Evolutionary conservation across 2,888 invertebrate species (phyloP), one percentile per base, ranked within the genome.

Genomic region (Caradrina kadenii): DNA sequence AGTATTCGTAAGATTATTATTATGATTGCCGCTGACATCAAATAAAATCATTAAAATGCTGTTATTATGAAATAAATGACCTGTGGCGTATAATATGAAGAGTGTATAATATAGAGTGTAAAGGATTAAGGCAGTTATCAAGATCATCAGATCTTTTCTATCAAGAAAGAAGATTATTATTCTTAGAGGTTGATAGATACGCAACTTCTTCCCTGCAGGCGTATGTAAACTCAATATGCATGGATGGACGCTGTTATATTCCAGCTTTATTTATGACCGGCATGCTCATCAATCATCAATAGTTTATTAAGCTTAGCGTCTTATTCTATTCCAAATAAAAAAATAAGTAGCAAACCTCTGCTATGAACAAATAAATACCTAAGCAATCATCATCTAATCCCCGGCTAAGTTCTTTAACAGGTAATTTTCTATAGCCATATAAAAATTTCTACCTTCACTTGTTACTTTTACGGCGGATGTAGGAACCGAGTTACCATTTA

Each of bases 21-120:
- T 67, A 54, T 64, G 45, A 65, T 52, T 59, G 55, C 39, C 48
- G 67, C 67, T 76, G 59, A 70, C 73, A 73, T 82, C 53, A 66
- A 69, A 82, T 80, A 74, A 74, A 77, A 61, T 59, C 70, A 73
- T 73, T 79, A 71, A 82, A 73, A 75, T 19, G 69, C 50, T 60
- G 54, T 82, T 63, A 71, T 64, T 66, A 56, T 66, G 19, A 63
- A 60, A 62, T 31, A 54, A 78, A 73, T 80, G 22, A 61, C 7
- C 54, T 49, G 26, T 26, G 4, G 26, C 26, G 26, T 26, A 26
- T 26, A 26, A 26, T 26, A 26, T 26, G 4, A 26, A 26, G 2
- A 26, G 26, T 26, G 26, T 26, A 45, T 79, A 53, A 60, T 21
- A 45, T 61, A 3, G 11, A 65, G 42, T 48, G 52, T 52, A 68